Percentiles rank a stretch among this genome's conserved stretches.
phyloP scores from a whole-genome alignment of 2,113 vertebrate species.

The Ceyx melanurus region DNA sequence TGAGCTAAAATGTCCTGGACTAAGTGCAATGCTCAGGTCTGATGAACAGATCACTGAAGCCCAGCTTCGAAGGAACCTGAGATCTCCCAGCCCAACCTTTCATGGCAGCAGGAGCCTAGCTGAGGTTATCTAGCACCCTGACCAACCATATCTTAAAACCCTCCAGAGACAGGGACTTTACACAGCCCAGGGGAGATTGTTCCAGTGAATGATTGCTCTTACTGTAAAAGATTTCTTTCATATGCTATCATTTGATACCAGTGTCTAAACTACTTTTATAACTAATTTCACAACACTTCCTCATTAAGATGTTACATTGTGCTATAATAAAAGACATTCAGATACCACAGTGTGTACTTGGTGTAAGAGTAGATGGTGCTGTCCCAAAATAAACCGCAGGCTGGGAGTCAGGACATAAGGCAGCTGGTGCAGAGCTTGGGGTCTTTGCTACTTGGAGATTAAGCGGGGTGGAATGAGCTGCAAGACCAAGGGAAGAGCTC shows the following conservation, averaged over 20 bases:
- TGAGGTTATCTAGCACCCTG: neutral
- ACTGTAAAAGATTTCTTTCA: neutral
- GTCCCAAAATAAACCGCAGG: slow-evolving; percentile 76
- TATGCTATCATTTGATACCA: neutral
- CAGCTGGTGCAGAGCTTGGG: slow-evolving; percentile 73
- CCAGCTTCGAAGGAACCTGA: neutral
- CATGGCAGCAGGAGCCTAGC: neutral
- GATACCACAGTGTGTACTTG: slow-evolving; percentile 82
- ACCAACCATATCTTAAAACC: neutral
- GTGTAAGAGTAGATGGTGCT: slow-evolving; percentile 74
- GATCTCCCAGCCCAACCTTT: neutral
- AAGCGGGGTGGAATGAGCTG: slow-evolving; percentile 86
- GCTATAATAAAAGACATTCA: slow-evolving; percentile 56
- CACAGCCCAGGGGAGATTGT: neutral
- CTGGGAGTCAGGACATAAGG: slow-evolving; percentile 79
- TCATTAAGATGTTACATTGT: neutral
- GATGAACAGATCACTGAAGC: neutral
- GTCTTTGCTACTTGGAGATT: slow-evolving; percentile 84
- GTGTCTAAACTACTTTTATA: neutral
- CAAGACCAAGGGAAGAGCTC: slow-evolving; percentile 77
- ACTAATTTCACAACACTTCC: neutral
- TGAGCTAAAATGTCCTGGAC: neutral
- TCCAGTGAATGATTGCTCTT: neutral
- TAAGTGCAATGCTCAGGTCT: neutral
- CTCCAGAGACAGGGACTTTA: neutral